These are phyloP conservation scores for Prinia subflava DNA, from an alignment of 2,113 vertebrate species.

Conservation along the genomic window DNA sequence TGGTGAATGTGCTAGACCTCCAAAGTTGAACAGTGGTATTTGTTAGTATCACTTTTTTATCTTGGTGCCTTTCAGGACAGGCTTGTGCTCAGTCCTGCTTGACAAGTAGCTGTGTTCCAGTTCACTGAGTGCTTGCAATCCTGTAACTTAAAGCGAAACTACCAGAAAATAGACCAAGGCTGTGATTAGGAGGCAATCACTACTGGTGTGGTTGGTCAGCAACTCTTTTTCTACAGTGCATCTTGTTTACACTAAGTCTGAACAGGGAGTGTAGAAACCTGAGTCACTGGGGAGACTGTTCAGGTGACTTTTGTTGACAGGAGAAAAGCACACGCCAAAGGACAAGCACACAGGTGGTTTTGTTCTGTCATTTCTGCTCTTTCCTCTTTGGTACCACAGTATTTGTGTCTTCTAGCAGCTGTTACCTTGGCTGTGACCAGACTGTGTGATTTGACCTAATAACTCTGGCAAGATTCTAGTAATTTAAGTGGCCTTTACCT, in stretches of 20 bases:
- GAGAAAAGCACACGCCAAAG: background rate
- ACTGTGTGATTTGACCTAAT: background rate
- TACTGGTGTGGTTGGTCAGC: background rate
- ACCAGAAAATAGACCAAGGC: background rate
- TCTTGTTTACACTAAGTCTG: background rate
- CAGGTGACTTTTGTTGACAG: background rate
- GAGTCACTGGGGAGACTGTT: background rate
- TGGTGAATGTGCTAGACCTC: background rate
- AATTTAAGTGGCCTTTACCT: background rate
- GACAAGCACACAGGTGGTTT: background rate
- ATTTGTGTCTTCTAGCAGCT: background rate
- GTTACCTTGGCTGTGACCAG: background rate
- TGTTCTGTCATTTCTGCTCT: background rate
- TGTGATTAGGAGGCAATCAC: background rate
- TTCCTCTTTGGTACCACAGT: background rate
- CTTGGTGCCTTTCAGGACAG: background rate
- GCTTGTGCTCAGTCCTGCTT: background rate
- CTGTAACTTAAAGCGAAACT: background rate
- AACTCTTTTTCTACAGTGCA: background rate
- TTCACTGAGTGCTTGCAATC: background rate
- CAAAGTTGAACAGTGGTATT: background rate
- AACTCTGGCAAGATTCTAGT: background rate
- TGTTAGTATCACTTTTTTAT: background rate
- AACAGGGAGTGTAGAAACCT: background rate
- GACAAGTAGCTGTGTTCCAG: background rate